Base-by-base conservation (phyloP, 2,113 vertebrate species). In the Alouatta palliata region DNA sequence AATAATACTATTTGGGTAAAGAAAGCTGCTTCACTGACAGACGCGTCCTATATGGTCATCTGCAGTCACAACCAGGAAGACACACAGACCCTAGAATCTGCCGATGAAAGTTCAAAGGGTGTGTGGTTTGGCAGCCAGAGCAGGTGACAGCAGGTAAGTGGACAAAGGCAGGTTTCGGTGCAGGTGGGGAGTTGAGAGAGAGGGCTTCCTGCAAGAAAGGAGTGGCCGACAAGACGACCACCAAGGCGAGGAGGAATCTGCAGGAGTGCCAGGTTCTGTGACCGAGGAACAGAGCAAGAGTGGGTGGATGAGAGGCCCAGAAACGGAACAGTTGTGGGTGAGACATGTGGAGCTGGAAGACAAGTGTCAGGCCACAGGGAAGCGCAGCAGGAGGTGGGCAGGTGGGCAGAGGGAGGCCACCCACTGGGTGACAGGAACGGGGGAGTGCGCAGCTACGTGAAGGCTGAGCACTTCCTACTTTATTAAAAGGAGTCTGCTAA, bases 291-390 rank as follows among this genome's bases (percentile, higher is more conserved):
- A 95, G 94, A 87, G 94, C 87, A 90, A 17, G 95, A 87, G 90
- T 92, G 76, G 83, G 97, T 68, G 95, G 97, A 75, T 45, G 88
- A 35, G 71, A 97, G 40, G 71, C 54, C 95, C 90, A 92, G 87
- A 97, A 89, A 87, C 27, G 81, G 96, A 98, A 98, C 88, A 6
- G 76, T 35, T 97, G 97, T 96, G 98, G 94, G 90, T 68, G 95
- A 94, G 88, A 70, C 84, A 66, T 61, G 95, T 77, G 97, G 96
- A 37, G 91, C 77, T 4, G 43, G 97, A 91, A 85, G 40, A 91
- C 92, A 94, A 81, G 97, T 97, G 76, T 76, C 35, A 97, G 98
- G 97, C 92, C 45, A 0, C 21, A 47, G 82, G 91, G 93, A 82
- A 3, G 30, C 14, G 49, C 92, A 92, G 75, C 73, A 93, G 71